A percentile compares a stretch with the other conserved stretches of the same genome.
Evolutionary conservation across 2,113 vertebrate species (phyloP).

Genomic region (Tupaia chinensis): DNA sequence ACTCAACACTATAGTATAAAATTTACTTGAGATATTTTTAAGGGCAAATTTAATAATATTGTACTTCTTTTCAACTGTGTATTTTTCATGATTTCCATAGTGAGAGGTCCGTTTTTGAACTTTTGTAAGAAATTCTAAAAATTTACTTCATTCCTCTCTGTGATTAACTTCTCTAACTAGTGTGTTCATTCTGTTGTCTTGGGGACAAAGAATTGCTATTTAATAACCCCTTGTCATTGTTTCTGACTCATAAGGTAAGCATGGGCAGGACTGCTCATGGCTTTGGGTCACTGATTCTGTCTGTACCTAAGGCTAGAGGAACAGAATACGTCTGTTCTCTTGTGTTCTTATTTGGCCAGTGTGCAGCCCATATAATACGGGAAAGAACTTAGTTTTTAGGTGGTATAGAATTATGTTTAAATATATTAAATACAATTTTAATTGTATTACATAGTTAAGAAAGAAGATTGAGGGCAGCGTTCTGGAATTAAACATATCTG

Average conservation of each 20-base stretch:
- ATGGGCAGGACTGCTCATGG: background rate
- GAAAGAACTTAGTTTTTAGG: background rate
- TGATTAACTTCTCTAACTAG: background rate
- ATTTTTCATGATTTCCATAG: background rate
- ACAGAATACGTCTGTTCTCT: background rate
- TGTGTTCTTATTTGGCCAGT: background rate
- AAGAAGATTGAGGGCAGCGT: background rate
- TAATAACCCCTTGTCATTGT: background rate
- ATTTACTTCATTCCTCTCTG: background rate
- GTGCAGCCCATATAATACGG: background rate
- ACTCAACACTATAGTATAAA: background rate
- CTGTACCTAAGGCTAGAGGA: background rate
- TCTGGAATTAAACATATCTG: background rate
- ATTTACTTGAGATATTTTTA: background rate
- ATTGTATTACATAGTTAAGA: background rate
- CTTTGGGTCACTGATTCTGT: conserved; percentile 15
- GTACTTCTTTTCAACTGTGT: background rate
- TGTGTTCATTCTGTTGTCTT: conserved; percentile 43
- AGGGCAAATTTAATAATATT: background rate
- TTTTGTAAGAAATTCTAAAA: background rate
- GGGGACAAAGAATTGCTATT: background rate
- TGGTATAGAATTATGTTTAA: background rate
- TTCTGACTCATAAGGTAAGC: conserved; percentile 34
- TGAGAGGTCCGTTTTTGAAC: background rate
- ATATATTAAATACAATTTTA: background rate